A percentile compares a stretch with the other conserved stretches of the same genome.
Evolutionary conservation across 1,140 invertebrate genomes (phyloP).

Genomic region (Drosophila micromelanica): DNA sequence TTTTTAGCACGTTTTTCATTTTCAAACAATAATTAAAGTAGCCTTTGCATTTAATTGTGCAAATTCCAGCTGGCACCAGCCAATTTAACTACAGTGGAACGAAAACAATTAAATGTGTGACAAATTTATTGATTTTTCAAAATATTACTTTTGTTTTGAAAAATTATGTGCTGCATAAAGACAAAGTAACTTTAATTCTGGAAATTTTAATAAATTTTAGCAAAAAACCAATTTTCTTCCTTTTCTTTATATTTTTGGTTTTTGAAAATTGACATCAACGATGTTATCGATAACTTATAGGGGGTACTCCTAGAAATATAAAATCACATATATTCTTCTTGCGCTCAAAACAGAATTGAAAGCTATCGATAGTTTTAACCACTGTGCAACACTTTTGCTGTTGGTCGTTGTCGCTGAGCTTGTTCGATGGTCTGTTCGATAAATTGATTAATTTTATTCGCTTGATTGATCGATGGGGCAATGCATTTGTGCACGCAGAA

Average conservation of each 20-base stretch:
- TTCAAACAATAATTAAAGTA: conserved; percentile 55
- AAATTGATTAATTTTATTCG: conserved; percentile 20
- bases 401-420: not conserved
- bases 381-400: conserved; percentile 2
- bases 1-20: conserved; percentile 42
- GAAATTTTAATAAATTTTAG: not conserved
- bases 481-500: not conserved
- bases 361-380: not conserved
- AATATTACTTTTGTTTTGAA: not conserved
- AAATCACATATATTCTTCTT: no score
- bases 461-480: conserved; percentile 9
- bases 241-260: no score
- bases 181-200: no score
- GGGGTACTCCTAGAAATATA: no score
- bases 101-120: not conserved
- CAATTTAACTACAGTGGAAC: conserved; percentile 18
- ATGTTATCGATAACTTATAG: no score
- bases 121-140: not conserved
- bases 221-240: no score
- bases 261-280: no score
- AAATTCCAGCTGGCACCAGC: not conserved
- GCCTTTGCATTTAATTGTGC: conserved; percentile 52
- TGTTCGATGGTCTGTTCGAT: conserved; percentile 6
- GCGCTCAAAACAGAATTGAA: no score
- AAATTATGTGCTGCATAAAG: no score